These are phyloP conservation scores for Sarcophaga peregrina DNA, from an alignment of 1,140 invertebrate species.

Conservation along the genomic window DNA sequence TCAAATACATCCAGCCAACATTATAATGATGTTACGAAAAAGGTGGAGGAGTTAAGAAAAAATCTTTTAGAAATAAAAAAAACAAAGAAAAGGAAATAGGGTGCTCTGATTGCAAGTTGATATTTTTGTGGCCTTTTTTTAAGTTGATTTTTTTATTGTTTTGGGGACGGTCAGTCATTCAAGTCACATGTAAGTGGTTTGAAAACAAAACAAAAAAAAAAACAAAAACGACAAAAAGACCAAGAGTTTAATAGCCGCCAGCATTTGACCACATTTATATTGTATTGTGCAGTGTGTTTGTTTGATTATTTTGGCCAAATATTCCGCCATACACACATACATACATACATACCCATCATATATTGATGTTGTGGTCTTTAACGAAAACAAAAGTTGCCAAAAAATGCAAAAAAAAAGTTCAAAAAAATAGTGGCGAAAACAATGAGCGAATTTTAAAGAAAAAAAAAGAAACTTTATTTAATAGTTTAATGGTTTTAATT, in stretches of 20 bases:
- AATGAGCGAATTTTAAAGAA: conserved; percentile 30
- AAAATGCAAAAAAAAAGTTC: neutral
- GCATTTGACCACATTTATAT: conserved; percentile 34
- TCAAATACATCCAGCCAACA: neutral
- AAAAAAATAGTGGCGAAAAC: conserved; percentile 12
- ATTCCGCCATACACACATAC: neutral
- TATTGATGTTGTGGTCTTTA: conserved; percentile 4
- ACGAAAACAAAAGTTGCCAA: conserved; percentile 38
- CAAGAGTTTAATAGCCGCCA: conserved; percentile 29
- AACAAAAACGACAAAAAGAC: neutral
- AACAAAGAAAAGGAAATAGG: neutral
- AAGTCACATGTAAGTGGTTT: conserved; percentile 36
- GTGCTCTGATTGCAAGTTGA: conserved; percentile 38
- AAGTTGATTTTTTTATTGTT: conserved; percentile 8
- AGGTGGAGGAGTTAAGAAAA: neutral
- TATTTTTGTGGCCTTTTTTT: conserved; percentile 33
- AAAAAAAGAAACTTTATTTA: conserved; percentile 16
- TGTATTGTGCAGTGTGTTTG: neutral
- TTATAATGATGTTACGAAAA: neutral
- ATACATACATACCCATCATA: neutral
- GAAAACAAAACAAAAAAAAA: neutral
- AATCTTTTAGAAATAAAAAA: neutral
- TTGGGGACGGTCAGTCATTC: conserved; percentile 37
- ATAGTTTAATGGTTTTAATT: conserved; percentile 2
- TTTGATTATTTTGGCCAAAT: neutral